Conservation (phyloP, 35 echinoderm and acorn worm species). For the Lytechinus pictus region DNA sequence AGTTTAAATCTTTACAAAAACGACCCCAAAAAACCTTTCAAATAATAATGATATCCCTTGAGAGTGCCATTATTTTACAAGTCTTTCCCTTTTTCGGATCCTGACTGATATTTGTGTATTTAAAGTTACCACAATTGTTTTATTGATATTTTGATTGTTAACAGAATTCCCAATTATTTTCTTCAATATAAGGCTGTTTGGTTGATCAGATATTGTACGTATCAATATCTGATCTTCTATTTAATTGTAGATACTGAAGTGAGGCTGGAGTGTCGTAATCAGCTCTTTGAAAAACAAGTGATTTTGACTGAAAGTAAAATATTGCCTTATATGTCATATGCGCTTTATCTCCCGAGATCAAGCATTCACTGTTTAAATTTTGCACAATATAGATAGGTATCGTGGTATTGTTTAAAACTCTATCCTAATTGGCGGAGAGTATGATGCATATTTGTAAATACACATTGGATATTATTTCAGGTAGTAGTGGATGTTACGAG, state of each 20-base stretch:
- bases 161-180: no score
- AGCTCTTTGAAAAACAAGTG: neutral
- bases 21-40: no score
- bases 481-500: neutral
- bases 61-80: neutral
- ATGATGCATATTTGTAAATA: neutral
- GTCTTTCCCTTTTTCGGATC: neutral
- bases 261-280: neutral
- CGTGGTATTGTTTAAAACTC: neutral
- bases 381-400: neutral
- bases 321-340: neutral
- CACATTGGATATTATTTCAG: neutral
- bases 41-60: no score
- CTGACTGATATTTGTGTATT: neutral
- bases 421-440: neutral
- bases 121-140: neutral
- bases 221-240: neutral
- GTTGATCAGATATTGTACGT: neutral
- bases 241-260: neutral
- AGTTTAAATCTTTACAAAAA: no score
- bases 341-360: neutral
- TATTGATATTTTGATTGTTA: no score
- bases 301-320: neutral
- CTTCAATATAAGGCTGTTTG: neutral
- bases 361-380: neutral